Evolutionary conservation across 2,797 vertebrate species (phyloP), one percentile per base, ranked within the genome.

Genomic region (Ibycter americanus): DNA sequence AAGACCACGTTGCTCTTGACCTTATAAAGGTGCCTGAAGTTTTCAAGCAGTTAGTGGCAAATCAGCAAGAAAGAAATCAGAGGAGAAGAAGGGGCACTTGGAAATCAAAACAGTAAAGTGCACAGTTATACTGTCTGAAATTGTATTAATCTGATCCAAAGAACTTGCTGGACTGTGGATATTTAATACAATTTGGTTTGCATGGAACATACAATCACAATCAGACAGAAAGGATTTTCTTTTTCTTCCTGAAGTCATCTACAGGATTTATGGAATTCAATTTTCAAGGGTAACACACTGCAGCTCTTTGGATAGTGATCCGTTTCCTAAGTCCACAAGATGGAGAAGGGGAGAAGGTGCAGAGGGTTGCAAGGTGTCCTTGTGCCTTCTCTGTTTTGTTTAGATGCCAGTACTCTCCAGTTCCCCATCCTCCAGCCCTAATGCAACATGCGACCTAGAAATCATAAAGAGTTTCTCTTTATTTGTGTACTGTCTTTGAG

Each of bases 391-490:
- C 38, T 14, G n/a, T 34, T 62, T 71, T 25, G n/a, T 94, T 98
- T 97, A 98, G 94, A 97, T 96, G 83, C 97, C 98, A 6, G 97
- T 94, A 73, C 95, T 98, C 89, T 98, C 98, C 84, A 97, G 82
- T 61, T 98, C 98, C 88, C 97, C 66, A 0, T 98, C 98, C 74
- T 98, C 98, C 86, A 97, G 71, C 83, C 81, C 96, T 23, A 67
- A 88, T 16, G 90, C 52, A 51, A 98, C 89, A 10, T 98, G 98
- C 16, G 98, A 98, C 81, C 98, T 97, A 85, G 98, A 98, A 96
- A 99, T 98, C 98, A 98, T 98, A 22, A 98, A 77, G 78, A 99
- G 98, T 98, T 99, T 99, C 94, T 99, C 98, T 97, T 98, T 98
- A 82, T 99, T 99, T 90, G 98, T 99, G 90, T 98, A 99, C 76